Base-by-base conservation (phyloP, 1,140 invertebrate species). In the Papilio dardanus region DNA sequence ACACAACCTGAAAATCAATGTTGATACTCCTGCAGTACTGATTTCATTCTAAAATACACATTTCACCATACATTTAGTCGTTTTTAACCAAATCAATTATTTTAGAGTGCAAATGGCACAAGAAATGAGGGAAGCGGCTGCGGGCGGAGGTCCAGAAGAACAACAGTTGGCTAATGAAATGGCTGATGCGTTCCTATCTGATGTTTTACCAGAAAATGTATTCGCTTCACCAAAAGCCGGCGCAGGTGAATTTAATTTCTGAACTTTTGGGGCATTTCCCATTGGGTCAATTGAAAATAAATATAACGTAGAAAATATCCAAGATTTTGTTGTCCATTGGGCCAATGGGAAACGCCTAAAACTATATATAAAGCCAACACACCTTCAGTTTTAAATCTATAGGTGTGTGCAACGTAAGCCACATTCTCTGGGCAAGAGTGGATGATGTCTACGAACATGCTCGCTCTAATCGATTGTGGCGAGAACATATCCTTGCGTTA, bases 161-260 rank as follows among this genome's bases (percentile, higher is more conserved):
- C 96, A 98, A 69, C 98, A 99, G 82, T 94, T 99, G 24, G 99
- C 99, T 0, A 96, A 97, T 74, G 98, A 99, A 95, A 98, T 99
- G 96, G 99, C 99, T 0, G 98, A 99, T 82, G 98, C 98, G 5
- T 99, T 99, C 82, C 94, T 99, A 0, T 98, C 97, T 75, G 99
- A 99, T 92, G 97, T 99, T 80, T 94, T 99, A 0, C 98, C 99
- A 31, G 98, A 99, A 92, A 96, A 96, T 83, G 94, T 97, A 10
- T 99, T 99, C 92, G 98, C 99, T 0, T 97, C 99, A 0, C 98
- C 99, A 0, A 99, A 99, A 93, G 99, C 99, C 24, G 99, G 99
- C 0, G 95, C 97, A 74, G 99, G 98, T 71, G 96, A 97, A 93
- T 99, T 78, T 19, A 21, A 50, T 58, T 33, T 30, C 40, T 69